Conservation (phyloP, 2,113 vertebrate genomes). For the Mixornis gularis region DNA sequence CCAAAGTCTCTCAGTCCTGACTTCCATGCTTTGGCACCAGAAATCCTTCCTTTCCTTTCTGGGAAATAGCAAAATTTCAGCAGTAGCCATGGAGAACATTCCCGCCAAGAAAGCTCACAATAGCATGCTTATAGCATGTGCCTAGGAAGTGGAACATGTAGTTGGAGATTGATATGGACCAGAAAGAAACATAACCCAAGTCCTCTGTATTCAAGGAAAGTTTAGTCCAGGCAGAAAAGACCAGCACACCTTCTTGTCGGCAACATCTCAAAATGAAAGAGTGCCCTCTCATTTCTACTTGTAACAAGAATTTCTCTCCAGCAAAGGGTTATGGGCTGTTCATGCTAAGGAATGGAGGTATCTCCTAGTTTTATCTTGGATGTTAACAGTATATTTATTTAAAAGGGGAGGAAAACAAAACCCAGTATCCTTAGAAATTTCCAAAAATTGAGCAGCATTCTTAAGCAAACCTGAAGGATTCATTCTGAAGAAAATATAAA, state of each 20-base stretch:
- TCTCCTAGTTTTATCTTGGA: not conserved
- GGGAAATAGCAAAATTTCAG: not conserved
- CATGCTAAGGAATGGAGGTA: not conserved
- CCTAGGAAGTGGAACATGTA: not conserved
- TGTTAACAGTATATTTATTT: not conserved
- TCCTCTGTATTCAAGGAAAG: not conserved
- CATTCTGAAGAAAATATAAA: constrained; percentile 22
- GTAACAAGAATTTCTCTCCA: not conserved
- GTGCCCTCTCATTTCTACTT: not conserved
- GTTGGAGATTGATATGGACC: not conserved
- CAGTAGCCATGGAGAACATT: not conserved
- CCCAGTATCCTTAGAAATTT: not conserved
- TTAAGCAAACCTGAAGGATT: not conserved
- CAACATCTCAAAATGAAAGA: not conserved
- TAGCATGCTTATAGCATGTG: not conserved
- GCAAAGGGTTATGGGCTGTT: not conserved
- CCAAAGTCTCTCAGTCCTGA: not conserved
- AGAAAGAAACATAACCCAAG: not conserved
- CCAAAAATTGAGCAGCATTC: not conserved
- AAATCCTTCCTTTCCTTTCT: not conserved
- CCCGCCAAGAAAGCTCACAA: not conserved
- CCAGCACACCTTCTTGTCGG: not conserved
- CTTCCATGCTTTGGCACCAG: not conserved
- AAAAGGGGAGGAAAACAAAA: not conserved
- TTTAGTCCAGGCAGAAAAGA: not conserved